These are phyloP conservation scores for Ascidia mentula DNA, from an alignment of 23 tunicate genomes.

Conservation along the genomic window DNA sequence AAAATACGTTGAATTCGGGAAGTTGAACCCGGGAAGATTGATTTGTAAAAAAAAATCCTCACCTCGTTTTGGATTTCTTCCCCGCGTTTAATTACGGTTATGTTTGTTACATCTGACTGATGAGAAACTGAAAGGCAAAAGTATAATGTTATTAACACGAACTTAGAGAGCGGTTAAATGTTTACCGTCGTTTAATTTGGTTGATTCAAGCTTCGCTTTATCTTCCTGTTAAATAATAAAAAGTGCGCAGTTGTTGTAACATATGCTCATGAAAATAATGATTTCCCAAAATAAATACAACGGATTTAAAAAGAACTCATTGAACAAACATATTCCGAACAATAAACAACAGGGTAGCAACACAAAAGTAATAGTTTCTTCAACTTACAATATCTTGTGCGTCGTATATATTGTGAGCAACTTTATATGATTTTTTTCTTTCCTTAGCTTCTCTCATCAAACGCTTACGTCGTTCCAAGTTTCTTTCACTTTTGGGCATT, in stretches of 20 bases:
- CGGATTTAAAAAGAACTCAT: no score
- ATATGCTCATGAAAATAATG: no score
- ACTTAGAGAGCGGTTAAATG: not conserved
- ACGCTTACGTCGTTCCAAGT: slow-evolving; percentile 16
- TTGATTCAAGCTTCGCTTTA: not conserved
- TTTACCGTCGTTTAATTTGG: not conserved
- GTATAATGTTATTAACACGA: not conserved
- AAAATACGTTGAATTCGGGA: not conserved
- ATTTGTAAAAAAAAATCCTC: not conserved
- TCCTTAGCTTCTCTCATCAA: slow-evolving; percentile 31
- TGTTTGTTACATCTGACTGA: slow-evolving; percentile 17
- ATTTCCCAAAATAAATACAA: no score
- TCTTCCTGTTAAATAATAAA: not conserved
- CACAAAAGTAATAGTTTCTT: not conserved
- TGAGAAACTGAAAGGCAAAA: slow-evolving; percentile 21
- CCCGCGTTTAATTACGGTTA: slow-evolving; percentile 20
- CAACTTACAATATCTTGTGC: not conserved
- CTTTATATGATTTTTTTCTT: slow-evolving; percentile 10
- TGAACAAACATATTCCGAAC: no score
- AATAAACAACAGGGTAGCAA: not conserved
- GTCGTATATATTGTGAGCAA: not conserved
- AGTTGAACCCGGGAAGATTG: not conserved
- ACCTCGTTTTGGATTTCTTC: slow-evolving; percentile 13
- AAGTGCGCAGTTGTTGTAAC: not conserved
- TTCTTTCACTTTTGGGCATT: slow-evolving; percentile 36